Conservation (phyloP, 1,140 invertebrate genomes). For the Formica selysi region DNA sequence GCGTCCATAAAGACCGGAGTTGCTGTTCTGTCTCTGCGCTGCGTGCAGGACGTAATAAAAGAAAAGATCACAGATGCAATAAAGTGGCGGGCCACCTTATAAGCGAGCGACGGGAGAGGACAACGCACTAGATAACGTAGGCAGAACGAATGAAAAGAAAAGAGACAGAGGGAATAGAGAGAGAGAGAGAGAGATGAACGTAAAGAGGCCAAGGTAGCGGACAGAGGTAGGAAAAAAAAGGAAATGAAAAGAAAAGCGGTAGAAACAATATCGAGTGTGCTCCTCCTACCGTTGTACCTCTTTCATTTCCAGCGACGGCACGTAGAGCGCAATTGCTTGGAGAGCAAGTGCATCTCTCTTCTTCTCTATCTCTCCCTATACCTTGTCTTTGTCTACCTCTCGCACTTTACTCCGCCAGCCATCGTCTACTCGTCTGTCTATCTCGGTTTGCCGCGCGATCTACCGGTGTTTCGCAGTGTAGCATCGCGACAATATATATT, state of each 20-base stretch:
- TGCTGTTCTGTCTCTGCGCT: slow-evolving; percentile 41
- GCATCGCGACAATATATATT: slow-evolving; percentile 61
- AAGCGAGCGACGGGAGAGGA: slow-evolving; percentile 44
- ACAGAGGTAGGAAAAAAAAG: not conserved
- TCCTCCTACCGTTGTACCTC: not conserved
- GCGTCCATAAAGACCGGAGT: slow-evolving; percentile 64
- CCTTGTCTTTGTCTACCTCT: slow-evolving; percentile 23
- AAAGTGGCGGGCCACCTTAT: slow-evolving; percentile 62
- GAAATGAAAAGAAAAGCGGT: slow-evolving; percentile 34
- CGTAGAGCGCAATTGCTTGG: slow-evolving; percentile 60
- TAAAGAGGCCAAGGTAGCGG: slow-evolving; percentile 59
- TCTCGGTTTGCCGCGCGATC: slow-evolving; percentile 55
- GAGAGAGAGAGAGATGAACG: slow-evolving; percentile 8
- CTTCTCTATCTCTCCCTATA: slow-evolving; percentile 1
- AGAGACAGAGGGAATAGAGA: not conserved
- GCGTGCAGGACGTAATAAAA: slow-evolving; percentile 67
- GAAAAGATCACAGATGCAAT: slow-evolving; percentile 71
- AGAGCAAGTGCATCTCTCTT: slow-evolving; percentile 22
- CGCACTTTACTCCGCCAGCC: slow-evolving; percentile 33
- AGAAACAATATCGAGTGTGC: slow-evolving; percentile 70
- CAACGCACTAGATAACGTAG: slow-evolving; percentile 46
- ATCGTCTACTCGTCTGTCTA: slow-evolving; percentile 39
- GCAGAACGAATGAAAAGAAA: slow-evolving; percentile 26
- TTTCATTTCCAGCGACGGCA: slow-evolving; percentile 70
- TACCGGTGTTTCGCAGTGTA: slow-evolving; percentile 62